Evolutionary conservation across 1,140 invertebrate genomes (phyloP).

Genomic region (Danaus plexippus): DNA sequence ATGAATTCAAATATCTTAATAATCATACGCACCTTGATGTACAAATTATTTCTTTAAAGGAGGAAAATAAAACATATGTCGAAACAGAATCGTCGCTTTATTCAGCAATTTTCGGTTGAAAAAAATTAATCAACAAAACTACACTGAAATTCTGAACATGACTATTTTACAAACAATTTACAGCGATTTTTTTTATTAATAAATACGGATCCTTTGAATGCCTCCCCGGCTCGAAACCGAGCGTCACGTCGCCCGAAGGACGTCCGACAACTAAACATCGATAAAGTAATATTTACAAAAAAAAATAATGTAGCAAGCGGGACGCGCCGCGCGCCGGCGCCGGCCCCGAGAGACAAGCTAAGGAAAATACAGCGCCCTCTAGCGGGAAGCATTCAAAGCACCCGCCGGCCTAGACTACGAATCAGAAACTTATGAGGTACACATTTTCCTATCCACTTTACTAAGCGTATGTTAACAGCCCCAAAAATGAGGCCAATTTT

Average conservation of each 20-base stretch:
- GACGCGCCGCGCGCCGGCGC: constrained; percentile 24
- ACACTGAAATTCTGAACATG: constrained; percentile 66
- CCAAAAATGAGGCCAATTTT: constrained; percentile 62
- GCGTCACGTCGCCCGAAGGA: constrained; percentile 17
- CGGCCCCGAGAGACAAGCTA: constrained; percentile 31
- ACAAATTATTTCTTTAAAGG: background rate
- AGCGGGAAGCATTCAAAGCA: constrained; percentile 29
- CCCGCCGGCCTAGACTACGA: constrained; percentile 43
- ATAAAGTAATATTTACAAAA: constrained; percentile 59
- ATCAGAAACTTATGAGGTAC: constrained; percentile 66
- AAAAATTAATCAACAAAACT: constrained; percentile 69
- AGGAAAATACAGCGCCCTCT: constrained; percentile 33
- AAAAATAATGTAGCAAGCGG: constrained; percentile 33
- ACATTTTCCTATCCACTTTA: constrained; percentile 61
- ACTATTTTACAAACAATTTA: constrained; percentile 71
- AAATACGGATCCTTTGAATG: constrained; percentile 33
- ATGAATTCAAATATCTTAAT: no score
- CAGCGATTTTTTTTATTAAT: constrained; percentile 49
- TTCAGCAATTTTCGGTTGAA: constrained; percentile 67
- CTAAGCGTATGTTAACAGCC: constrained; percentile 67
- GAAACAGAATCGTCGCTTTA: constrained; percentile 69
- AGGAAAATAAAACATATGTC: constrained; percentile 52
- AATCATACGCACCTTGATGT: background rate
- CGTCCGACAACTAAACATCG: constrained; percentile 35
- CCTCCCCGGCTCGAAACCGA: constrained; percentile 26